A percentile compares a stretch with the other conserved stretches of the same genome.
Evolutionary conservation across 2,888 invertebrate genomes (phyloP).

Genomic region (Cotesia congregata): DNA sequence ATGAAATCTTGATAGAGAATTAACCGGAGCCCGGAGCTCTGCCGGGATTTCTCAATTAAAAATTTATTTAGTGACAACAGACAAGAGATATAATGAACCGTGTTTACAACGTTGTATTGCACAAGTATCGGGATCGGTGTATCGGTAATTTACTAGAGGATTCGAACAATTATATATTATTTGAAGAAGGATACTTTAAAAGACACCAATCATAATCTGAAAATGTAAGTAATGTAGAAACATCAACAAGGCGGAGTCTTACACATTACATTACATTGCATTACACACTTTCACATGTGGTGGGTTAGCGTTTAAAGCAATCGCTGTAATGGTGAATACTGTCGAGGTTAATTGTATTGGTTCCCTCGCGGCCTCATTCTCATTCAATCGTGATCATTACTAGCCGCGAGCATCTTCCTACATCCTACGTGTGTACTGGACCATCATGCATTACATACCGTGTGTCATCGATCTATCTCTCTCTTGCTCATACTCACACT

Average conservation of each 20-base stretch:
- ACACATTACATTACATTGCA: not conserved
- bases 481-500: conserved; percentile 37
- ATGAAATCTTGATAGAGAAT: too few relatives aligned
- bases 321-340: conserved; percentile 53
- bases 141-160: not conserved
- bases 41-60: too few relatives aligned
- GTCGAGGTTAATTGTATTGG: conserved; percentile 66
- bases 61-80: too few relatives aligned
- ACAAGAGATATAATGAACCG: too few relatives aligned
- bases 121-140: too few relatives aligned
- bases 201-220: not conserved
- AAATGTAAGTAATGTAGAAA: not conserved
- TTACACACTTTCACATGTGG: not conserved
- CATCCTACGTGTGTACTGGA: conserved; percentile 55
- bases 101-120: too few relatives aligned
- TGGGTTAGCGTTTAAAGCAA: conserved; percentile 45
- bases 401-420: conserved; percentile 62
- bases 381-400: conserved; percentile 68
- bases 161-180: not conserved
- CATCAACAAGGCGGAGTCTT: conserved; percentile 1
- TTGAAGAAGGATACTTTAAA: not conserved
- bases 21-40: too few relatives aligned
- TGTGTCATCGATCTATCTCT: conserved; percentile 29
- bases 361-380: conserved; percentile 64
- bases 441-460: conserved; percentile 34